Percentiles rank a stretch among this genome's conserved stretches.
Evolutionary conservation across 2,888 invertebrate species (phyloP).

Genomic region (Chaetogeoica ovagalla): DNA sequence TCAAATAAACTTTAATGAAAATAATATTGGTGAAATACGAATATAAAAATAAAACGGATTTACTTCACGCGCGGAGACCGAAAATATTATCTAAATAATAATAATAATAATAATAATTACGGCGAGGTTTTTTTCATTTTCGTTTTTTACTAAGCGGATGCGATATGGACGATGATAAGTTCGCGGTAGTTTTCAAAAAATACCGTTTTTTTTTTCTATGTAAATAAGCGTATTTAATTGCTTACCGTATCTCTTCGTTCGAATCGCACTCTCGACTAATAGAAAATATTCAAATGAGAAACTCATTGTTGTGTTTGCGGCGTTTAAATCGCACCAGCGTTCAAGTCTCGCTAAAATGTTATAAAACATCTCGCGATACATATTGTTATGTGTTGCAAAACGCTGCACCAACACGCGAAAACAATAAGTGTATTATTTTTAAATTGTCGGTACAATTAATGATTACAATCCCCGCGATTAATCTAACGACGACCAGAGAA

Average conservation of each 20-base stretch:
- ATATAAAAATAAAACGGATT: too few relatives aligned
- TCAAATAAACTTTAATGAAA: too few relatives aligned
- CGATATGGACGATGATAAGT: too few relatives aligned
- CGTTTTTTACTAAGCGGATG: too few relatives aligned
- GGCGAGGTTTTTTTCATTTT: too few relatives aligned
- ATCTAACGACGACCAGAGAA: neutral
- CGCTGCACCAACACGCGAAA: neutral
- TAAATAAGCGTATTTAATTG: too few relatives aligned
- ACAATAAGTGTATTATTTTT: neutral
- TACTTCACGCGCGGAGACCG: too few relatives aligned
- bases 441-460: neutral
- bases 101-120: too few relatives aligned
- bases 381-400: neutral
- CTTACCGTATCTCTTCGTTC: neutral
- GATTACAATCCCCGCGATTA: neutral
- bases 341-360: neutral
- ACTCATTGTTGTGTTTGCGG: neutral
- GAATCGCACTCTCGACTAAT: neutral
- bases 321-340: neutral
- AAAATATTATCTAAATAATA: too few relatives aligned
- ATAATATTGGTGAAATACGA: too few relatives aligned
- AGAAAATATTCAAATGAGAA: conserved; percentile 6
- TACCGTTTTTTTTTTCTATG: neutral
- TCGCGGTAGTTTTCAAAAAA: neutral
- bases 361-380: too few relatives aligned